Evolutionary conservation across 2,113 vertebrate genomes (phyloP), one percentile per base, ranked within the genome.

Genomic region (Tetrao urogallus): DNA sequence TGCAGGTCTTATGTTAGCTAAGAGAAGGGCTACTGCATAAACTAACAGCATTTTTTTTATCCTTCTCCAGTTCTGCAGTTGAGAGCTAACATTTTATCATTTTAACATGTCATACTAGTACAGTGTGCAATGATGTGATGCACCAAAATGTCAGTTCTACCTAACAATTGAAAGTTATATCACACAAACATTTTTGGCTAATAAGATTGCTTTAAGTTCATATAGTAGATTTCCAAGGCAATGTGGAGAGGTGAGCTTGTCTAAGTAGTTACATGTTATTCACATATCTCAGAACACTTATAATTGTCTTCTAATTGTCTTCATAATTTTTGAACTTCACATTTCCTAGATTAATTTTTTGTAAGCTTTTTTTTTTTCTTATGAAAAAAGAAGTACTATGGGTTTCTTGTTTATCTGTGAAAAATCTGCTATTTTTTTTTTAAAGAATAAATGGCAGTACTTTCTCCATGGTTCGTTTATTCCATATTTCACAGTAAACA

Each of bases 121-220:
- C 17, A 65, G 14, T 80, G 8, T 1, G 2, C 27, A 75, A 40
- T 60, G 22, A 17, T 71, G 24, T 67, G 69, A 77, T 89, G 34
- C 34, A 80, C 3, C 66, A 34, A 82, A 93, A 89, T 78, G 75
- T 45, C 67, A 88, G 18, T 86, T 94, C 85, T 54, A 78, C 22
- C 79, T 83, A 56, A 79, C 89, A 92, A 70, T 48, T 64, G 25
- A 52, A 89, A 85, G 47, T 48, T 93, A 69, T 85, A 27, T 30
- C 40, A 56, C n/a, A 79, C 30, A 83, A 7, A 7, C 47, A 32
- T 94, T 92, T 91, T 85, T 72, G 92, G 25, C 45, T 91, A 82
- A 76, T 85, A 89, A 81, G 67, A 21, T 32, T 21, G 9, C 47
- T 42, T 88, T 74, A 60, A 48, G 50, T 48, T 77, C 15, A 34